Percentiles rank a stretch among this genome's conserved stretches.
Evolutionary conservation across 2,113 vertebrate genomes (phyloP).

Genomic region (Chinchilla lanigera): DNA sequence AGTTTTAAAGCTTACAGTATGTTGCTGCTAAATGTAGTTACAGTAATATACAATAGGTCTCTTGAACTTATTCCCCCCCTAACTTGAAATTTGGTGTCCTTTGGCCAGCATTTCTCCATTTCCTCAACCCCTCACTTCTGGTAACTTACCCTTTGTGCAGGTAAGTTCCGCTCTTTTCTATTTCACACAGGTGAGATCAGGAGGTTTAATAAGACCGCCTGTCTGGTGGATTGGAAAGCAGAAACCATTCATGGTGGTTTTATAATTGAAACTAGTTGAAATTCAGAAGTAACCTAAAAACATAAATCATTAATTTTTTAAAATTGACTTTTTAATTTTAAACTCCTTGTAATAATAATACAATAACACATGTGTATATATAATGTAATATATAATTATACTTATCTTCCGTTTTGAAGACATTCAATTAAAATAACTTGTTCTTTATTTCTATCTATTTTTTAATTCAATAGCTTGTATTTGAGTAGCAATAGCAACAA

Average conservation of each 20-base stretch:
- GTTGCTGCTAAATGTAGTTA: neutral
- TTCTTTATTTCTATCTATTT: constrained; percentile 14
- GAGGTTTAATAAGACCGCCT: neutral
- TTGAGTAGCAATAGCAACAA: neutral
- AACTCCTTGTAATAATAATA: neutral
- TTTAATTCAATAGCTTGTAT: neutral
- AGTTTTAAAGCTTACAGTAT: neutral
- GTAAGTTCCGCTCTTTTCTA: fast-evolving
- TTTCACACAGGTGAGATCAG: too few species aligned
- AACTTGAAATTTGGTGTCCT: neutral
- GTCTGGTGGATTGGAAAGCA: neutral
- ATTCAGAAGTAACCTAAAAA: neutral
- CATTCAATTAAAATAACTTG: constrained; percentile 10
- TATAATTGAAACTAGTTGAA: neutral
- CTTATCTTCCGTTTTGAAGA: constrained; percentile 43
- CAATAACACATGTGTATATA: neutral
- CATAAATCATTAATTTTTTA: constrained; percentile 9
- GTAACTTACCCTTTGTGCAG: neutral
- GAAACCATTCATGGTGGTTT: neutral
- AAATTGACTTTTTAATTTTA: neutral
- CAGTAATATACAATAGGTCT: neutral
- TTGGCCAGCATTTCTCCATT: neutral
- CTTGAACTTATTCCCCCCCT: neutral
- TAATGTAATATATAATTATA: neutral
- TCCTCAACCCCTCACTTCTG: fast-evolving